Percentiles rank a stretch among this genome's conserved stretches.
These are phyloP conservation scores for Rachycentron canadum DNA, from an alignment of 2,797 vertebrate genomes.

Conservation along the genomic window DNA sequence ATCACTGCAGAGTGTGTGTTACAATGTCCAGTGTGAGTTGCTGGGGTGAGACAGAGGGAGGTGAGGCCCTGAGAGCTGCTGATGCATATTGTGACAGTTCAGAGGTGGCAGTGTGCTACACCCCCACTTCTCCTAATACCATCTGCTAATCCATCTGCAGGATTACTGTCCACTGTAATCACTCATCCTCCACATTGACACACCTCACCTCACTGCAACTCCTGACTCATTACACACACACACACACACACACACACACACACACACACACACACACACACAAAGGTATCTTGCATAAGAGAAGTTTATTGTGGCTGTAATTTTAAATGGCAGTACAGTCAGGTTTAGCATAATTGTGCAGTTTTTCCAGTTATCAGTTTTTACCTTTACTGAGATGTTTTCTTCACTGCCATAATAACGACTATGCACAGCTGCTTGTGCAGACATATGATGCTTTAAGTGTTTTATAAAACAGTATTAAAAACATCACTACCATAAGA, in stretches of 20 bases:
- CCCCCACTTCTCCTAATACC: constrained; percentile 77
- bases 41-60: constrained; percentile 51
- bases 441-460: too few species aligned
- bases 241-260: constrained; percentile 23
- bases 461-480: too few species aligned
- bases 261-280: constrained; percentile 17
- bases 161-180: constrained; percentile 85
- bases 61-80: constrained; percentile 41
- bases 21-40: constrained; percentile 13
- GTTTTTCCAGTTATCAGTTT: background rate
- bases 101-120: constrained; percentile 71
- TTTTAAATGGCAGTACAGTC: background rate
- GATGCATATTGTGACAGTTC: constrained; percentile 73
- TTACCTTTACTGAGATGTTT: background rate
- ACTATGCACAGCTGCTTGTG: background rate
- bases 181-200: constrained; percentile 77
- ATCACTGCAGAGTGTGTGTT: constrained; percentile 13
- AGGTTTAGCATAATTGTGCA: background rate
- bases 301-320: constrained; percentile 21
- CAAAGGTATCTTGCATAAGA: constrained; percentile 13
- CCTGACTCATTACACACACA: constrained; percentile 70
- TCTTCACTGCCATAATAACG: background rate
- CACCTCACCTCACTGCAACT: constrained; percentile 72
- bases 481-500: too few species aligned
- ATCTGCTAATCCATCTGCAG: constrained; percentile 82